Evolutionary conservation across 2,797 vertebrate genomes (phyloP).

Genomic region (Falco cherrug): DNA sequence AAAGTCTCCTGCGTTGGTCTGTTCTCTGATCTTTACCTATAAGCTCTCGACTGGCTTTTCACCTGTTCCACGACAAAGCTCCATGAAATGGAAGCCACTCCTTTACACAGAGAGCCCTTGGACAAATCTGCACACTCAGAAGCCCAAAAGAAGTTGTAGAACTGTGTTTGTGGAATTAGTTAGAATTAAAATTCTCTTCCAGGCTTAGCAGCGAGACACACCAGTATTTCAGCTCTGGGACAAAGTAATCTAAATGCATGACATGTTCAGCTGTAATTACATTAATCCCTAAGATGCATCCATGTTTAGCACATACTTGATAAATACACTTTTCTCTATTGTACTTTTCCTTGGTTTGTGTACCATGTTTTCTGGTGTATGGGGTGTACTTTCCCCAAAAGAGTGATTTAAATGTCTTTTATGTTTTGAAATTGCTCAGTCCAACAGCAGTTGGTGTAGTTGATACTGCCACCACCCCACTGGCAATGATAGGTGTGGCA

Average conservation of each 20-base stretch:
- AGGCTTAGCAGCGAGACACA: neutral
- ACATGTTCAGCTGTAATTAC: neutral
- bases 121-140: neutral
- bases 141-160: neutral
- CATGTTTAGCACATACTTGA: neutral
- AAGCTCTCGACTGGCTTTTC: neutral
- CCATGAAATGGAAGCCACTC: neutral
- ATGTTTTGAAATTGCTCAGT: neutral
- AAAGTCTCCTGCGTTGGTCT: neutral
- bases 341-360: neutral
- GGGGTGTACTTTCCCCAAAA: neutral
- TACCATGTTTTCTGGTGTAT: neutral
- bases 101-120: neutral
- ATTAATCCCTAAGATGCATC: neutral
- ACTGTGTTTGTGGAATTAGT: neutral
- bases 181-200: neutral
- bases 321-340: slow-evolving; percentile 4
- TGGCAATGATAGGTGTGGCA: neutral
- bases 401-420: neutral
- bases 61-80: neutral
- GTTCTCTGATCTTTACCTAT: neutral
- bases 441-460: neutral
- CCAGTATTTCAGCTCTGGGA: neutral
- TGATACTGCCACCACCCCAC: neutral
- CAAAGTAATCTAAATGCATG: neutral